phyloP scores from a whole-genome alignment of 1,140 invertebrate genomes.

The Hypsibius dujardini region DNA sequence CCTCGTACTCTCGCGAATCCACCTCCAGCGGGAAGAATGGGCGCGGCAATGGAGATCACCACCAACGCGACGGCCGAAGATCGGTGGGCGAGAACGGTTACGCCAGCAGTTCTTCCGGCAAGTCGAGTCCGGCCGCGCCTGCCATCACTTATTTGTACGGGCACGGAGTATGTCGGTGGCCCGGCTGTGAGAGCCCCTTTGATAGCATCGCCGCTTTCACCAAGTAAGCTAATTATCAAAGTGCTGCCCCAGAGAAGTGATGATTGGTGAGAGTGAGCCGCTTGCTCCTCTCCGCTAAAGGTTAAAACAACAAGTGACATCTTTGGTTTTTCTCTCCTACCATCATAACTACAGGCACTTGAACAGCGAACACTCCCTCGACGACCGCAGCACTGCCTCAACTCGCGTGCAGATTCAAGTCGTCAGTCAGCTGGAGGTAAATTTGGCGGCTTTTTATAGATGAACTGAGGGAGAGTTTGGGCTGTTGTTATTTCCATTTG shows the following conservation, averaged over 20 bases:
- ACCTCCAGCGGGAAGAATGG: no score
- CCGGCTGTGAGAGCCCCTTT: conserved; percentile 76
- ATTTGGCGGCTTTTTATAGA: no score
- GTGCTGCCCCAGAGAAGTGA: background rate
- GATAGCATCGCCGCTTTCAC: conserved; percentile 73
- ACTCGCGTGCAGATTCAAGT: conserved; percentile 93
- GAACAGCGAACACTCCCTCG: conserved; percentile 72
- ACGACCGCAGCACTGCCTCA: conserved; percentile 83
- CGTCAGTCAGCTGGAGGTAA: conserved; percentile 74
- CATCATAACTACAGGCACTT: conserved; percentile 51
- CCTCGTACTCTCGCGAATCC: no score
- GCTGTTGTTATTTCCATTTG: no score
- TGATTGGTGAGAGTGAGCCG: no score
- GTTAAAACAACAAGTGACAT: conserved; percentile 17
- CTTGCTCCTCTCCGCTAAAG: background rate
- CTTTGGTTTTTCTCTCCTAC: background rate
- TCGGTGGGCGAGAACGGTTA: background rate
- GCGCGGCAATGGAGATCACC: background rate
- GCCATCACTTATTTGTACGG: conserved; percentile 46
- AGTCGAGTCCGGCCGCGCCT: conserved; percentile 10
- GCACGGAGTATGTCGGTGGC: conserved; percentile 89
- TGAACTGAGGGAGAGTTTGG: no score
- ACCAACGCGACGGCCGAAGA: conserved; percentile 10
- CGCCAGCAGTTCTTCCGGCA: conserved; percentile 11
- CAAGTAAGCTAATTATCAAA: conserved; percentile 48